Evolutionary conservation across 1,140 invertebrate species (phyloP).

Genomic region (Zophobas morio): DNA sequence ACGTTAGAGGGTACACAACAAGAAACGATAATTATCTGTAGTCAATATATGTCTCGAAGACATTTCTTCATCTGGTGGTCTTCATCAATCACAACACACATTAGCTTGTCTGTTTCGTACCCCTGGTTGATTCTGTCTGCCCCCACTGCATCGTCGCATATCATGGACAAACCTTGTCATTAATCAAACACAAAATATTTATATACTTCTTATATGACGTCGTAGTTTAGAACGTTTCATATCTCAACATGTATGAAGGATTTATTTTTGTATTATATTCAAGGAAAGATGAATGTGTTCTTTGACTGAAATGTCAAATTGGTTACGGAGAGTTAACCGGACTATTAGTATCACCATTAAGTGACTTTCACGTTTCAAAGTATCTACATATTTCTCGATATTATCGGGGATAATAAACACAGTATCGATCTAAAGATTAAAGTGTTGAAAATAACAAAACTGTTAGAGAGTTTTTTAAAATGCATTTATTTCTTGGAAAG

Average conservation of each 20-base stretch:
- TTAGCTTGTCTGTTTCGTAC: slow-evolving; percentile 59
- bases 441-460: neutral
- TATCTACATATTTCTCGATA: neutral
- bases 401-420: neutral
- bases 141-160: slow-evolving; percentile 42
- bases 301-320: slow-evolving; percentile 41
- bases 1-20: slow-evolving; percentile 31
- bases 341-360: neutral
- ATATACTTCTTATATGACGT: slow-evolving; percentile 54
- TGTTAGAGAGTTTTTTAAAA: slow-evolving; percentile 7
- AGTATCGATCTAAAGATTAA: neutral
- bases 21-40: slow-evolving; percentile 62
- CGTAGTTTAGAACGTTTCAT: slow-evolving; percentile 44
- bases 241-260: slow-evolving; percentile 40
- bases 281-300: slow-evolving; percentile 28
- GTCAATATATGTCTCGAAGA: slow-evolving; percentile 63
- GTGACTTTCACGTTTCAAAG: slow-evolving; percentile 1
- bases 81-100: slow-evolving; percentile 64
- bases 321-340: slow-evolving; percentile 1
- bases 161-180: slow-evolving; percentile 57
- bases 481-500: slow-evolving; percentile 42
- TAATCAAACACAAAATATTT: slow-evolving; percentile 63
- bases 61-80: slow-evolving; percentile 66
- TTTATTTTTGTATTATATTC: slow-evolving; percentile 39
- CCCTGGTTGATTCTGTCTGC: slow-evolving; percentile 36